Conservation (phyloP, 2,888 invertebrate genomes). For the Gastracanthus pulcherrimus region DNA sequence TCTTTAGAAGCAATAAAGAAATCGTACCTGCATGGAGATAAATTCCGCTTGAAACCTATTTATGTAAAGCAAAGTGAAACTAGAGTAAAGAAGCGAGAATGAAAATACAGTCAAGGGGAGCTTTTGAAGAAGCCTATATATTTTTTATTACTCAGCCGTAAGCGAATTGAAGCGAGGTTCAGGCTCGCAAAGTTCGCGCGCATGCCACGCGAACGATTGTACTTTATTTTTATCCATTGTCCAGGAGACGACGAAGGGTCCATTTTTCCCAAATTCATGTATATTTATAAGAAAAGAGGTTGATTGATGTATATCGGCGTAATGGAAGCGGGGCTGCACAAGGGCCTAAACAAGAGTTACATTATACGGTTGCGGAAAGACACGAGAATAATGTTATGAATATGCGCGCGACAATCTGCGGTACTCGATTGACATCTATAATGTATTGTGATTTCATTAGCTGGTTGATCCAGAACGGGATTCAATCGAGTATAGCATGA, state of each 20-base stretch:
- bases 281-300: conserved; percentile 21
- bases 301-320: not conserved
- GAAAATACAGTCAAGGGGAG: conserved; percentile 28
- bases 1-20: conserved; percentile 70
- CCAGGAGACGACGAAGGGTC: conserved; percentile 50
- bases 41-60: conserved; percentile 45
- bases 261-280: conserved; percentile 62
- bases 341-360: not conserved
- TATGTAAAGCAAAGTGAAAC: not conserved
- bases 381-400: conserved; percentile 20
- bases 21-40: conserved; percentile 62
- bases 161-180: not conserved
- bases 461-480: conserved; percentile 73
- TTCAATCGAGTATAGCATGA: conserved; percentile 70
- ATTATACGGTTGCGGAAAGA: not conserved
- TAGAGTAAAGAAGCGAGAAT: not conserved
- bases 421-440: conserved; percentile 69
- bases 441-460: conserved; percentile 58
- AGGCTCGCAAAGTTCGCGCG: conserved; percentile 5
- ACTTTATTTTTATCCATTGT: not conserved
- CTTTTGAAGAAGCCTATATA: conserved; percentile 43
- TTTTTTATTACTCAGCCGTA: conserved; percentile 47
- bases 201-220: not conserved
- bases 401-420: conserved; percentile 50
- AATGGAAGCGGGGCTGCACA: not conserved